Evolutionary conservation across 2,888 invertebrate species (phyloP).

Genomic region (Encarsia formosa): DNA sequence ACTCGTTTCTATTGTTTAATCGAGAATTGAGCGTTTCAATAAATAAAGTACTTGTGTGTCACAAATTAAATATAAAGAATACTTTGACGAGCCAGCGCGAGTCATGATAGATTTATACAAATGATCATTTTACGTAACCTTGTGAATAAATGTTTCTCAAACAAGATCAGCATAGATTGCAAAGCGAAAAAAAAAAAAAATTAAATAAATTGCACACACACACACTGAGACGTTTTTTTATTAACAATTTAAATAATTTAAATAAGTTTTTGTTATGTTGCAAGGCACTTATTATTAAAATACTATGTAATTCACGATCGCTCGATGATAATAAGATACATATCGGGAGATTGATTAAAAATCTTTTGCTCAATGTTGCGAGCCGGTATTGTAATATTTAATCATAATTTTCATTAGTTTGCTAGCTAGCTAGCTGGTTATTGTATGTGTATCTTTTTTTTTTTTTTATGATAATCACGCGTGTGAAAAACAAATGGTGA

Average conservation of each 20-base stretch:
- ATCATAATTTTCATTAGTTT: neutral
- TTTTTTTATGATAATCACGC: constrained; percentile 18
- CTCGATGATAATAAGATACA: constrained; percentile 13
- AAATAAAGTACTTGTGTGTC: no score
- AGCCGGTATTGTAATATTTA: neutral
- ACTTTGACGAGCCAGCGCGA: neutral
- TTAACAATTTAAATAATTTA: constrained; percentile 10
- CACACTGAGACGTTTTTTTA: constrained; percentile 9
- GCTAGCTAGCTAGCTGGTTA: neutral
- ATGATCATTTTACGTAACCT: constrained; percentile 11
- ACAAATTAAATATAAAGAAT: no score
- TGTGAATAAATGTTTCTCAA: constrained; percentile 15
- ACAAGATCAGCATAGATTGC: constrained; percentile 7
- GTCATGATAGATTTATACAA: constrained; percentile 7
- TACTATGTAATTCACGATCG: constrained; percentile 17
- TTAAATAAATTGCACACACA: constrained; percentile 15
- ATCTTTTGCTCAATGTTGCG: constrained; percentile 2
- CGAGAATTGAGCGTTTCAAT: no score
- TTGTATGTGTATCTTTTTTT: neutral
- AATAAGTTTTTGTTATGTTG: constrained; percentile 13
- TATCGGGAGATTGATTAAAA: constrained; percentile 21
- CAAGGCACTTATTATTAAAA: constrained; percentile 15
- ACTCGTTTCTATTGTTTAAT: no score
- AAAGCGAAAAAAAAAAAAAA: constrained; percentile 2
- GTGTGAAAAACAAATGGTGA: constrained; percentile 25